Conservation (phyloP, 1,140 invertebrate genomes). For the Papilio glaucus region DNA sequence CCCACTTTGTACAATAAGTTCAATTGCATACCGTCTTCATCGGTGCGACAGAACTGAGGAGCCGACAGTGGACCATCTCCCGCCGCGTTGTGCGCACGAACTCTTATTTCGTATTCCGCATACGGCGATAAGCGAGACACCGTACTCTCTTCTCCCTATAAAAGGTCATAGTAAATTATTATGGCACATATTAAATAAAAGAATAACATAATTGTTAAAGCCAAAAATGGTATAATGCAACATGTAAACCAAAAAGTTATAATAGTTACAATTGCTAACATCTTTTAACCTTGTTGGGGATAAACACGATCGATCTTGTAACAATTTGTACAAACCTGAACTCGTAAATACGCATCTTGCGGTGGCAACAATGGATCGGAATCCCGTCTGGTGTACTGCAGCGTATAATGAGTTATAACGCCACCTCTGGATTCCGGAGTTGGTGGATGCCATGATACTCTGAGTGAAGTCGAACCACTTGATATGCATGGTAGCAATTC, state of each 20-base stretch:
- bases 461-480: constrained; percentile 88
- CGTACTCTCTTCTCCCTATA: constrained; percentile 77
- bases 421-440: constrained; percentile 88
- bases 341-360: constrained; percentile 70
- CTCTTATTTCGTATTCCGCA: constrained; percentile 92
- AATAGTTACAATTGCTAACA: too few species aligned
- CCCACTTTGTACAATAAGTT: background rate
- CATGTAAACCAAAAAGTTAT: too few species aligned
- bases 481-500: constrained; percentile 87
- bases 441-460: constrained; percentile 90
- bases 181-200: too few species aligned
- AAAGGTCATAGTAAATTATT: background rate
- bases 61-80: constrained; percentile 91
- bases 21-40: constrained; percentile 87
- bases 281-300: too few species aligned
- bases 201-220: too few species aligned
- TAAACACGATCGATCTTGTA: too few species aligned
- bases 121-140: constrained; percentile 88
- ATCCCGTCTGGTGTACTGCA: constrained; percentile 81
- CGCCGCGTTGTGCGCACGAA: constrained; percentile 92
- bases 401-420: constrained; percentile 91
- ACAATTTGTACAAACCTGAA: constrained; percentile 56
- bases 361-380: constrained; percentile 63
- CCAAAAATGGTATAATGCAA: too few species aligned
- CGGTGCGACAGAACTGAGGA: constrained; percentile 91